A percentile compares a stretch with the other conserved stretches of the same genome.
Evolutionary conservation across 2,797 vertebrate species (phyloP).

Genomic region (Gambusia yucatana): DNA sequence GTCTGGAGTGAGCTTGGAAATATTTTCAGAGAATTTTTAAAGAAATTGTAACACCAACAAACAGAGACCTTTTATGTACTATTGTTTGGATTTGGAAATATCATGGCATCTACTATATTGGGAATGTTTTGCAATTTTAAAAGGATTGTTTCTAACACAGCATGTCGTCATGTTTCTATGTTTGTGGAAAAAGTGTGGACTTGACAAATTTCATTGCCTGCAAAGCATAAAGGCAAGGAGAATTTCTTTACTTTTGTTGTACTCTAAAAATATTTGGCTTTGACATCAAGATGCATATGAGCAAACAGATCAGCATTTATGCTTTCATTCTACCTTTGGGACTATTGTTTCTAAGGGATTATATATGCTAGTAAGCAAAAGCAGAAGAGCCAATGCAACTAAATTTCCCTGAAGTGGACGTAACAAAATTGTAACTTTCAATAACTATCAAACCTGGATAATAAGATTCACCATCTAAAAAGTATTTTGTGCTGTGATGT

Average conservation of each 20-base stretch:
- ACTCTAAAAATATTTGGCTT: neutral
- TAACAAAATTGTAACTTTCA: neutral
- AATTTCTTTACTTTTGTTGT: neutral
- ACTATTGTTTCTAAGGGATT: neutral
- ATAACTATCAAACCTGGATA: neutral
- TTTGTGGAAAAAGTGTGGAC: neutral
- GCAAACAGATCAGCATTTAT: neutral
- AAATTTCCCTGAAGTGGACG: neutral
- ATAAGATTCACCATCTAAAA: neutral
- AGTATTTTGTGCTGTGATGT: neutral
- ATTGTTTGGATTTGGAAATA: neutral
- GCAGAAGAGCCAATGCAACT: neutral
- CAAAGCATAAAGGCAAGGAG: neutral
- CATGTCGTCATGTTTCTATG: neutral
- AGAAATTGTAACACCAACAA: neutral
- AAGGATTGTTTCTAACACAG: neutral
- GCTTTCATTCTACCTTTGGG: neutral
- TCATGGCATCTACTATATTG: neutral
- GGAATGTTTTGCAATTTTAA: neutral
- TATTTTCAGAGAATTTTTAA: neutral
- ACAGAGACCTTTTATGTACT: neutral
- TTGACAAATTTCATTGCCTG: neutral
- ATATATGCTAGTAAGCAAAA: neutral
- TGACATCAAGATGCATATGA: neutral
- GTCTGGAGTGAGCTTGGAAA: neutral